phyloP scores from a whole-genome alignment of 2,113 vertebrate genomes.

The Carassius gibelio region DNA sequence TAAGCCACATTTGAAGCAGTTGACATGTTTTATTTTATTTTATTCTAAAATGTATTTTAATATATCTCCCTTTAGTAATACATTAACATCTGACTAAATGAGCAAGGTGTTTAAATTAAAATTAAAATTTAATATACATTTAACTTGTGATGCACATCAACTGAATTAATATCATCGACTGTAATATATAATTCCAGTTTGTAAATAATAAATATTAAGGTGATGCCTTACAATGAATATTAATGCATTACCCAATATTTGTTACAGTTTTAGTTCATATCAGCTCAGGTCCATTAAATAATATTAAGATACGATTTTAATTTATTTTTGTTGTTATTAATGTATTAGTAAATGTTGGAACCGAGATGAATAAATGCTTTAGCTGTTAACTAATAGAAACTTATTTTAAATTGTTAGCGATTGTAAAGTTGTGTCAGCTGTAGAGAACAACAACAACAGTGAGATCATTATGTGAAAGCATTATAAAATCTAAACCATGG shows the following conservation, averaged over 20 bases:
- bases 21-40: too few relatives aligned
- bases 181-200: not conserved
- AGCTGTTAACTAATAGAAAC: not conserved
- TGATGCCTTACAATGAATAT: not conserved
- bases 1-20: too few relatives aligned
- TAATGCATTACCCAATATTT: not conserved
- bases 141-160: not conserved
- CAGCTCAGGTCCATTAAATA: too few relatives aligned
- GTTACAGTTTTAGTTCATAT: not conserved
- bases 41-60: too few relatives aligned
- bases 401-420: not conserved
- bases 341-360: not conserved
- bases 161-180: not conserved
- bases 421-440: not conserved
- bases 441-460: not conserved
- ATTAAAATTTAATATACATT: not conserved
- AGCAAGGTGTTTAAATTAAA: not conserved
- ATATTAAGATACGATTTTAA: not conserved
- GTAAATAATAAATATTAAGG: not conserved
- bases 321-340: not conserved
- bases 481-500: too few relatives aligned
- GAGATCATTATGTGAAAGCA: not conserved
- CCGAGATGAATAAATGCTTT: not conserved
- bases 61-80: not conserved
- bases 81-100: not conserved